A percentile compares a stretch with the other conserved stretches of the same genome.
Evolutionary conservation across 2,113 vertebrate genomes (phyloP).

Genomic region (Prunella himalayana): DNA sequence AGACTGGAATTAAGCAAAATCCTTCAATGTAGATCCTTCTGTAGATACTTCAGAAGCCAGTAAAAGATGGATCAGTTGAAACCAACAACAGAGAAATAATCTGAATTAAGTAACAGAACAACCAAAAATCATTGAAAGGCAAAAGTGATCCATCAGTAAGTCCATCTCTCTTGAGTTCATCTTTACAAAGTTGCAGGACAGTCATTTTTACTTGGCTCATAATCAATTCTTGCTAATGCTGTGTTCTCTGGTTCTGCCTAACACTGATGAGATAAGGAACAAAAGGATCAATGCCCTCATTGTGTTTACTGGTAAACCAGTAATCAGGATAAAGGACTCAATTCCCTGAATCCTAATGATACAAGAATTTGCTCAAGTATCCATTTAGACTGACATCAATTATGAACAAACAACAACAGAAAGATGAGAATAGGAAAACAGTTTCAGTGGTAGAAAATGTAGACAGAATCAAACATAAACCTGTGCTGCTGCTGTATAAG

Average conservation of each 20-base stretch:
- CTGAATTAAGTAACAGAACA: neutral
- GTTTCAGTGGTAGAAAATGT: neutral
- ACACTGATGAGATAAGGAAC: conserved; percentile 28
- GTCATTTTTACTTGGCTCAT: neutral
- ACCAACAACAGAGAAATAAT: neutral
- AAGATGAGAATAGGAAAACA: neutral
- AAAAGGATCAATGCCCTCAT: conserved; percentile 38
- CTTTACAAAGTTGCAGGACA: neutral
- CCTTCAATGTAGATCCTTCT: neutral
- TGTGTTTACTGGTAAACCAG: conserved; percentile 38
- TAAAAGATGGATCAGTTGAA: neutral
- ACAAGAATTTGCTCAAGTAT: neutral
- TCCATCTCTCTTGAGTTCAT: neutral
- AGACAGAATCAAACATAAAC: neutral
- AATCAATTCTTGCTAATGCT: conserved; percentile 27
- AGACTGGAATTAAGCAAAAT: neutral
- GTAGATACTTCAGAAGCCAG: neutral
- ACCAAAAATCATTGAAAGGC: neutral
- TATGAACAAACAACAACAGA: neutral
- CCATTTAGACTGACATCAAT: neutral
- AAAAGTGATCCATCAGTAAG: neutral
- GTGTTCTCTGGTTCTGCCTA: neutral
- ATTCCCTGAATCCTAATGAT: neutral
- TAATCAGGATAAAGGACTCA: neutral
- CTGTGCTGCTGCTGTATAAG: neutral